Conservation (phyloP, 2,113 vertebrate species). For the Hymenochirus boettgeri region DNA sequence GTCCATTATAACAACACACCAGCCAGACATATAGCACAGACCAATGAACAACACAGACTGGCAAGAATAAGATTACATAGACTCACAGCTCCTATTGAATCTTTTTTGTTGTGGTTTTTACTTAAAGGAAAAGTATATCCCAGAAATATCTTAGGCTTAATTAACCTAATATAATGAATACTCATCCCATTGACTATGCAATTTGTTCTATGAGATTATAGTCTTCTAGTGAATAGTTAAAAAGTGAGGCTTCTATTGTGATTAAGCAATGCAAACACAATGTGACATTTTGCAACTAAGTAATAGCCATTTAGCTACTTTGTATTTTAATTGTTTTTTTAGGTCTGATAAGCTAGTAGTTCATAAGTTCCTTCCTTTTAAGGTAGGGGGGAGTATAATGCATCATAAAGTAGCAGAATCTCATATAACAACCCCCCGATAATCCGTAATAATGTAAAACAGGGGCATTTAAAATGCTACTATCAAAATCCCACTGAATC, state of each 20-base stretch:
- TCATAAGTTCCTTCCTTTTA: not conserved
- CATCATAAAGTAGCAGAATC: no score
- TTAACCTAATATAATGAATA: not conserved
- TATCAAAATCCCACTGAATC: no score
- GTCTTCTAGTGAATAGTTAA: not conserved
- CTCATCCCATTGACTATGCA: not conserved
- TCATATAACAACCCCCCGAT: no score
- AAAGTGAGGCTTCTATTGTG: not conserved
- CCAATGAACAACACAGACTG: constrained; percentile 10
- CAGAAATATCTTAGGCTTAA: not conserved
- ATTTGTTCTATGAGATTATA: not conserved
- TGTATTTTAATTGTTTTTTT: not conserved
- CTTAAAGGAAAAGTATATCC: not conserved
- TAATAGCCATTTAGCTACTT: not conserved
- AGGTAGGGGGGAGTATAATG: no score
- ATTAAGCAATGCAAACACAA: not conserved
- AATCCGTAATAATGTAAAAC: no score
- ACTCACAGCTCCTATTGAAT: not conserved
- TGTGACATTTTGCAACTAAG: not conserved
- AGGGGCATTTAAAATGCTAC: no score
- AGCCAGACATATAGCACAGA: constrained; percentile 8
- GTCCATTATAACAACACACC: not conserved
- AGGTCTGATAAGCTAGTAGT: not conserved
- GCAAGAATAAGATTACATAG: constrained; percentile 15
- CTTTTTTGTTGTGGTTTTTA: not conserved